Base-by-base conservation (phyloP, 2,113 vertebrate genomes). In the Galeopterus variegatus region DNA sequence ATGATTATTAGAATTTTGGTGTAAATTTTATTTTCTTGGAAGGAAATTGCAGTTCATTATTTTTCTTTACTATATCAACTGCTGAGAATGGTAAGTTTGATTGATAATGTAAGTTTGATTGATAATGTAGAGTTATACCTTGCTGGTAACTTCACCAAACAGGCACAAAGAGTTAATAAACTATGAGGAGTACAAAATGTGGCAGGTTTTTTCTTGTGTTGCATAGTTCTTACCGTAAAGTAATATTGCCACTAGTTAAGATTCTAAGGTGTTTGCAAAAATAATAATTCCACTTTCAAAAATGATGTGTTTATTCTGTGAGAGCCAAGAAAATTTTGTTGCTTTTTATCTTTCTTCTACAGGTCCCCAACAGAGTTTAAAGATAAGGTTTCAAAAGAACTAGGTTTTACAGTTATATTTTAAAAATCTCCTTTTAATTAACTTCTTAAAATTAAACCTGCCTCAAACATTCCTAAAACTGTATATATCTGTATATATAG, bases 201-300 rank as follows among this genome's bases (percentile, higher is more conserved):
- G 62, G 13, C 10, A 54, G 0, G 1, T 62, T 94, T 94, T 56
- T 19, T 6, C 8, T 50, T 64, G 18, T 92, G 60, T 31, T 69
- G 3, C 24, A 48, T 60, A 84, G 6, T 14, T 26, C 4, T 93
- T 84, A 90, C 8, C 13, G 28, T 67, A 56, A 87, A 54, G 3
- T 83, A 21, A 33, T 60, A 73, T 79, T 60, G 17, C 48, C 28
- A 48, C 11, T 80, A 67, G 36, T 91, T 95, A 83, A 84, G 12
- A 90, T 52, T 87, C 8, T 84, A 69, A 24, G 0, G 1, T 21
- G 77, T 94, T 97, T 72, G 36, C 41, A 96, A 36, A 24, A 93
- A 64, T 73, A 67, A 45, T 18, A 72, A 65, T 14, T 85, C 45
- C 50, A 41, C 14, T 83, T 82, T 88, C 28, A 72, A 72, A 92